A percentile compares a stretch with the other conserved stretches of the same genome.
Conservation (phyloP, 1,140 invertebrate species). For the Drosophila pruinosa region DNA sequence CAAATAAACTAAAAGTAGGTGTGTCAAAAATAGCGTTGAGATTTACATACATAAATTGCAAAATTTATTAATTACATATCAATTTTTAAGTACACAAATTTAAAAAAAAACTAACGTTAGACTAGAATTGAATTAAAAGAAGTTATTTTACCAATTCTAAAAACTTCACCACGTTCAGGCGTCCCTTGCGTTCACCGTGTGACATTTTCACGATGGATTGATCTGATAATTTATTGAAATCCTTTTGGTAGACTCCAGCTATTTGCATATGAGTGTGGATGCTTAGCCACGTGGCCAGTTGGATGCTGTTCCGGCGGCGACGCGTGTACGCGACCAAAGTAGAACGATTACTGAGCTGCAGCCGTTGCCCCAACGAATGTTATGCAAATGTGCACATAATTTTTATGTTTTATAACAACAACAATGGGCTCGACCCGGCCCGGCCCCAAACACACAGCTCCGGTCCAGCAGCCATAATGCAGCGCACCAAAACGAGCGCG, state of each 20-base stretch:
- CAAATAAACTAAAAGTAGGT: too few relatives aligned
- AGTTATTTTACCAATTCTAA: slow-evolving; percentile 81
- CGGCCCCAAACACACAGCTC: background rate
- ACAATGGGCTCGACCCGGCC: background rate
- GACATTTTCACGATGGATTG: slow-evolving; percentile 59
- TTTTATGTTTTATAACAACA: slow-evolving; percentile 24
- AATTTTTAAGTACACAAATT: too few relatives aligned
- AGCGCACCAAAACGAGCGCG: slow-evolving; percentile 29
- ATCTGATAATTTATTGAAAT: background rate
- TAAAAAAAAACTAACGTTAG: too few relatives aligned
- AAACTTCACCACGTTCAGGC: slow-evolving; percentile 78
- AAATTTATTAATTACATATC: too few relatives aligned
- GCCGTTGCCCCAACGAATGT: slow-evolving; percentile 14
- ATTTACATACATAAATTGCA: too few relatives aligned
- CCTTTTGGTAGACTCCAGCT: background rate
- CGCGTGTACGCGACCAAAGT: slow-evolving; percentile 51
- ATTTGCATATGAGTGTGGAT: background rate
- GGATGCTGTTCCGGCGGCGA: slow-evolving; percentile 9
- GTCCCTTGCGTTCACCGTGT: slow-evolving; percentile 73
- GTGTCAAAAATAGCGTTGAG: too few relatives aligned
- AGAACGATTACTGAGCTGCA: slow-evolving; percentile 54
- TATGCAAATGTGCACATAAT: slow-evolving; percentile 43
- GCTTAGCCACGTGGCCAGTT: background rate
- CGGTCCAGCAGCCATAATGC: background rate
- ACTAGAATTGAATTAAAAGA: too few relatives aligned